Percentiles rank a stretch among this genome's conserved stretches.
Evolutionary conservation across 92 coral and sea anemone species (phyloP).

Genomic region (Palythoa grandiflora): DNA sequence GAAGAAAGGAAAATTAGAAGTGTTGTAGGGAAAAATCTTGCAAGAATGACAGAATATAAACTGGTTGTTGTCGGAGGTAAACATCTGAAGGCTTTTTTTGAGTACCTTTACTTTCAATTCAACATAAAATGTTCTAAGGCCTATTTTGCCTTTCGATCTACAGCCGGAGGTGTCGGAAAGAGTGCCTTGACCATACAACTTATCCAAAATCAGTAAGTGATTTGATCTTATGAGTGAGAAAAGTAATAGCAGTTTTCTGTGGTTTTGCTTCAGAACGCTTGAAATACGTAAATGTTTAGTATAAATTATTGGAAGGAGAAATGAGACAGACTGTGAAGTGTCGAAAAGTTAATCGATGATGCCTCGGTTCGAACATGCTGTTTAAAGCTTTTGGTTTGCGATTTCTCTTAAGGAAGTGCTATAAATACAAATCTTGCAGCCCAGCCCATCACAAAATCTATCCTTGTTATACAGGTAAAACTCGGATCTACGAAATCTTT

Average conservation of each 20-base stretch:
- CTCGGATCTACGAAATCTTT: not conserved
- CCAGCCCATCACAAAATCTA: not conserved
- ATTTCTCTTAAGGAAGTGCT: slow-evolving; percentile 19
- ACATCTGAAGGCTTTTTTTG: not conserved
- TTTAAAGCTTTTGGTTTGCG: slow-evolving; percentile 5
- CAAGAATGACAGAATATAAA: slow-evolving; percentile 92
- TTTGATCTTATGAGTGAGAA: slow-evolving; percentile 6
- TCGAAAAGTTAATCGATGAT: slow-evolving; percentile 5
- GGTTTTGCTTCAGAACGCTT: not conserved
- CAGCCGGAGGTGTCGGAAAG: slow-evolving; percentile 99
- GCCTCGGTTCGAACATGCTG: slow-evolving; percentile 3
- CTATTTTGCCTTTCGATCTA: slow-evolving; percentile 44
- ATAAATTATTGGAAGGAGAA: not conserved
- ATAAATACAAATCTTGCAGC: not conserved
- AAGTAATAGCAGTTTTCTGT: not conserved
- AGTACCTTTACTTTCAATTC: not conserved
- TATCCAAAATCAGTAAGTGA: slow-evolving; percentile 98
- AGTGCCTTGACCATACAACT: slow-evolving; percentile 98
- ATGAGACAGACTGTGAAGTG: not conserved
- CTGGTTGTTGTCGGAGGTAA: slow-evolving; percentile 99
- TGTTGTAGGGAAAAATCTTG: slow-evolving; percentile 35
- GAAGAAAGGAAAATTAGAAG: slow-evolving; percentile 37
- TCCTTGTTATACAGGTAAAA: not conserved
- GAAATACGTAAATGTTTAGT: not conserved
- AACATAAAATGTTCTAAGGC: not conserved